Evolutionary conservation across 2,888 invertebrate species (phyloP), one percentile per base, ranked within the genome.

Genomic region (Tetragnatha montana): DNA sequence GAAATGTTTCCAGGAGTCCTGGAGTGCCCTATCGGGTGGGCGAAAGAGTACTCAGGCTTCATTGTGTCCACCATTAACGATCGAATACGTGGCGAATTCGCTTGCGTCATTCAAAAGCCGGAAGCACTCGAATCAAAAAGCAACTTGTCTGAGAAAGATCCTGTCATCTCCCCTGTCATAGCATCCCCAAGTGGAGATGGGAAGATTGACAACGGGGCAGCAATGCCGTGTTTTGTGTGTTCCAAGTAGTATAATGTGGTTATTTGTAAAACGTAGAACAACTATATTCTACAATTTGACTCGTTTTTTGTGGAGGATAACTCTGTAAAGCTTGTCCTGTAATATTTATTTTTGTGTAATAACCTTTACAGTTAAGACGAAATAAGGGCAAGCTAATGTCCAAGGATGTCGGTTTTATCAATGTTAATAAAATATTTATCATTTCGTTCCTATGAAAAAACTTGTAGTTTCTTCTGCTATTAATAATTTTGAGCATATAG

Each of bases 11-110:
- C 82, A 0, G 69, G 22, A 2, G 17, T 51, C 17, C 6, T 6
- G 3, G 10, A n/a, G 6, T 88, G 88, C 17, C 88, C 88, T 6
- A 68, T 71, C 10, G 82, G 75, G n/a, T 88, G 81, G 81, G 60
- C 76, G 1, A 50, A 68, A 2, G 81, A 88, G 69, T 88, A 82
- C 21, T 21, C 51, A 0, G 88, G 88, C 0, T 88, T 50, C 68
- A 10, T 88, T 4, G 78, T 82, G 4, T 47, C 78, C 78, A 70
- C 17, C 50, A 35, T 35, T 1, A 0, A 50, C 3, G 35, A 14
- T 6, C 51, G 19, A 12, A 47, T 51, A 3, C 69, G 88, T 6
- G 71, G 51, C 6, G 76, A 82, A 22, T 70, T 47, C 35, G 78
- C 19, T 3, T 88, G 88, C 47, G 69, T 88, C 0, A 47, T 70